These are phyloP conservation scores for Drosophila nikananu DNA, from an alignment of 1,140 invertebrate species.

Conservation along the genomic window DNA sequence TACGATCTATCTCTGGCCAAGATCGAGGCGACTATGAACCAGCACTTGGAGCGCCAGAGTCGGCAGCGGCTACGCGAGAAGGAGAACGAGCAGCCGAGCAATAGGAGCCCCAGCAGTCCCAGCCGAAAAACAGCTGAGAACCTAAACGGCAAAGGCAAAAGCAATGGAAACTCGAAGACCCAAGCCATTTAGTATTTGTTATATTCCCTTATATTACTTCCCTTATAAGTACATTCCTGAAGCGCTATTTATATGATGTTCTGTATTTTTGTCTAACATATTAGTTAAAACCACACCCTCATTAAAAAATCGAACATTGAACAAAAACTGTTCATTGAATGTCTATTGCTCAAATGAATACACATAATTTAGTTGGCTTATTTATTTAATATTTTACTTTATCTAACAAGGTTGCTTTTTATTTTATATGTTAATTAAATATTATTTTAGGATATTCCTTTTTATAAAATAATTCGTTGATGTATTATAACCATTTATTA, in stretches of 20 bases:
- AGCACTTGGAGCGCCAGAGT: conserved; percentile 58
- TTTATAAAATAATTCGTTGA: not conserved
- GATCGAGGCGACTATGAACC: conserved; percentile 70
- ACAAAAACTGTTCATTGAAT: not conserved
- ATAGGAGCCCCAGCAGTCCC: conserved; percentile 27
- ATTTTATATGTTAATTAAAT: not conserved
- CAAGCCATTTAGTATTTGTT: conserved; percentile 5
- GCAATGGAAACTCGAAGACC: not conserved
- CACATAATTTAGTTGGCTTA: not conserved
- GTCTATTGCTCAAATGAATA: not conserved
- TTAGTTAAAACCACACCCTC: not conserved
- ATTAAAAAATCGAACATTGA: not conserved
- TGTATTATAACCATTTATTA: not conserved
- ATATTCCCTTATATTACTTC: too few species aligned
- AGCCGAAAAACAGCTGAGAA: conserved; percentile 3
- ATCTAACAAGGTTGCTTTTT: too few species aligned
- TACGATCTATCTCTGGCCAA: conserved; percentile 72
- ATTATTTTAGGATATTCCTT: not conserved
- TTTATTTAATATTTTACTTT: not conserved
- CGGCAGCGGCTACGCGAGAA: conserved; percentile 54
- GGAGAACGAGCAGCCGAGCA: conserved; percentile 62
- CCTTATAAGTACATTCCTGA: conserved; percentile 10
- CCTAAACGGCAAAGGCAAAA: conserved; percentile 1
- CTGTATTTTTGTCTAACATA: not conserved
- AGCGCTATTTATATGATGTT: too few species aligned